phyloP scores from a whole-genome alignment of 2,113 vertebrate genomes.

The Sylvilagus bachmani region DNA sequence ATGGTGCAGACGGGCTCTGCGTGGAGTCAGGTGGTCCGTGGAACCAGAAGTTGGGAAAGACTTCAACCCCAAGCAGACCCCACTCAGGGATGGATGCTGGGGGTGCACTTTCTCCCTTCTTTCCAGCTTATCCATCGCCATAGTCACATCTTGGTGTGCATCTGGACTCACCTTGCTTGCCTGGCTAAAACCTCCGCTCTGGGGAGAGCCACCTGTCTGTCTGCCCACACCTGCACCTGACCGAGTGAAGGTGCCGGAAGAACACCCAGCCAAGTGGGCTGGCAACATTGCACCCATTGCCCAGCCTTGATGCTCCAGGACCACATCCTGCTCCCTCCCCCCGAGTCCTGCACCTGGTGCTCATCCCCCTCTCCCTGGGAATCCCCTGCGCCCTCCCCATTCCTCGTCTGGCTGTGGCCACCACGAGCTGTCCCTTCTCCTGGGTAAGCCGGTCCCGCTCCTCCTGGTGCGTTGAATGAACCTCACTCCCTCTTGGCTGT shows the following conservation, averaged over 20 bases:
- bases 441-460: neutral
- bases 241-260: too few relatives aligned
- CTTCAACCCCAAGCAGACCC: neutral
- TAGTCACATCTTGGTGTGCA: neutral
- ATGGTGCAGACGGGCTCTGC: neutral
- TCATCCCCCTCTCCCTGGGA: too few relatives aligned
- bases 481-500: neutral
- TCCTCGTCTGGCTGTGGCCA: neutral
- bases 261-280: neutral
- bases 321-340: neutral
- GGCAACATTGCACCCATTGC: too few relatives aligned
- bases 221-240: neutral
- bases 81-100: neutral
- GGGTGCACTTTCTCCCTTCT: neutral
- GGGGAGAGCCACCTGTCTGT: neutral
- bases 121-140: neutral
- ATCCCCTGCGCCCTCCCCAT: neutral
- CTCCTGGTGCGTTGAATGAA: too few relatives aligned
- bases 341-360: too few relatives aligned
- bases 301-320: neutral
- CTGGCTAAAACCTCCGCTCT: neutral
- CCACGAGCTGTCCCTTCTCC: neutral
- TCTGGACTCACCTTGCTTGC: neutral
- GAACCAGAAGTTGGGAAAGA: neutral
- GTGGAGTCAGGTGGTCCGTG: neutral